Evolutionary conservation across 2,797 vertebrate species (phyloP).

Genomic region (Austrolebias charrua): DNA sequence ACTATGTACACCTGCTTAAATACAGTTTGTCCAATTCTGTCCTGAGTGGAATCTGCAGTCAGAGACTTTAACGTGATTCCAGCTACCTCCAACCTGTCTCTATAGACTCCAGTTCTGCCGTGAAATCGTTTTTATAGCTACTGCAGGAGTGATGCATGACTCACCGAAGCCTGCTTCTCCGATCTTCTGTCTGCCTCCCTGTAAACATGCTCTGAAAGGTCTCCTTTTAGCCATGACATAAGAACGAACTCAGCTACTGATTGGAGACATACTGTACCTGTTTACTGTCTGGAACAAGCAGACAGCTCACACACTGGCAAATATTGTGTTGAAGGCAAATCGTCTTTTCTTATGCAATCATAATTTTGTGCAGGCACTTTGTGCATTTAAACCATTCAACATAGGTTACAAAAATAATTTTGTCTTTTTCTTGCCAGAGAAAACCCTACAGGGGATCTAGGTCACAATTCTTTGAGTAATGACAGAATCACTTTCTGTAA

Average conservation of each 20-base stretch:
- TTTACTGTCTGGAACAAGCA: conserved; percentile 54
- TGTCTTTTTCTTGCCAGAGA: conserved; percentile 37
- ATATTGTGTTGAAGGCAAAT: conserved; percentile 12
- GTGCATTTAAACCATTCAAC: conserved; percentile 8
- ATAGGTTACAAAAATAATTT: conserved; percentile 8
- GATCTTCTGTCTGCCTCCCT: conserved; percentile 40
- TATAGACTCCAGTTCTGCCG: conserved; percentile 31
- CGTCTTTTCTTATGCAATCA: conserved; percentile 28
- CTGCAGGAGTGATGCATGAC: conserved; percentile 53
- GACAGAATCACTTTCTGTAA: conserved; percentile 23
- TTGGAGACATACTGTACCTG: conserved; percentile 45
- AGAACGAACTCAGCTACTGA: conserved; percentile 46
- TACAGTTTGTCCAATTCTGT: conserved; percentile 30
- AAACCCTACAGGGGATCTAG: conserved; percentile 19
- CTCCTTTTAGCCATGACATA: conserved; percentile 59
- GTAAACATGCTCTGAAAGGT: conserved; percentile 52
- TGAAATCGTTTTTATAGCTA: conserved; percentile 41
- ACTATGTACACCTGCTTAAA: conserved; percentile 6
- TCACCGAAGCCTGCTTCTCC: conserved; percentile 46
- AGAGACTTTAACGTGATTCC: conserved; percentile 24
- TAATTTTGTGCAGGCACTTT: conserved; percentile 7
- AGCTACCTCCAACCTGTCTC: conserved; percentile 19
- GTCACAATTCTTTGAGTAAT: conserved; percentile 33
- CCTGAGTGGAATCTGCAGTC: conserved; percentile 35
- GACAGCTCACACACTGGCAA: conserved; percentile 25